Evolutionary conservation across 2,888 invertebrate genomes (phyloP), one percentile per base, ranked within the genome.

Genomic region (Tupiocoris notatus): DNA sequence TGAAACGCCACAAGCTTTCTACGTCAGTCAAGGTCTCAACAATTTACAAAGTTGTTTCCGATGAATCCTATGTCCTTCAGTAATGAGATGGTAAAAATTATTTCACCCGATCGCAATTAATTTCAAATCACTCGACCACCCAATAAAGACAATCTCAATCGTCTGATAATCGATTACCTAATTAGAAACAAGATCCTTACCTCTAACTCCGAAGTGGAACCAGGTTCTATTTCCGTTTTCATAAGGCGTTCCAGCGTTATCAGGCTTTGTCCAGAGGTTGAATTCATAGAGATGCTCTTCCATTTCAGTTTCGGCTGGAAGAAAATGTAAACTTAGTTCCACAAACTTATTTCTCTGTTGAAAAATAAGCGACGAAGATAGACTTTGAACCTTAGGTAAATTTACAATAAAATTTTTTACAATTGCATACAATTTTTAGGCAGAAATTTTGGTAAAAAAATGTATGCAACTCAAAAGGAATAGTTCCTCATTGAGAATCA

Each of bases 221-320:
- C 96, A 96, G 0, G 95, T 94, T 79, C 95, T 87, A 84, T 95
- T 95, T 68, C 90, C 91, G 87, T 95, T 95, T 84, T 95, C 93
- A 87, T 89, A 94, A 81, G 91, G 90, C 0, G 95, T 95, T 22
- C 93, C 94, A 61, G 88, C 89, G 85, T 95, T 95, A 84, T 96
- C 96, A 0, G 94, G 94, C 81, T 90, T 89, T 0, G 95, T 95
- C 95, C 95, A 95, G 66, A 95, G 84, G 83, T 95, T 94, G 83
- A 93, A 94, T 84, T 95, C 95, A 84, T 89, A 90, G 82, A 92
- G 92, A 1, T 88, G 88, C 61, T 85, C 84, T 80, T 91, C 90
- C 17, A 62, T 22, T 20, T 73, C 67, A 1, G 76, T 70, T 24
- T 77, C 75, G 17, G 77, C 61, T 57, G 76, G 73, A 76, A 75